Evolutionary conservation across 2,797 vertebrate species (phyloP).

Genomic region (Myiotriccus ornatus): DNA sequence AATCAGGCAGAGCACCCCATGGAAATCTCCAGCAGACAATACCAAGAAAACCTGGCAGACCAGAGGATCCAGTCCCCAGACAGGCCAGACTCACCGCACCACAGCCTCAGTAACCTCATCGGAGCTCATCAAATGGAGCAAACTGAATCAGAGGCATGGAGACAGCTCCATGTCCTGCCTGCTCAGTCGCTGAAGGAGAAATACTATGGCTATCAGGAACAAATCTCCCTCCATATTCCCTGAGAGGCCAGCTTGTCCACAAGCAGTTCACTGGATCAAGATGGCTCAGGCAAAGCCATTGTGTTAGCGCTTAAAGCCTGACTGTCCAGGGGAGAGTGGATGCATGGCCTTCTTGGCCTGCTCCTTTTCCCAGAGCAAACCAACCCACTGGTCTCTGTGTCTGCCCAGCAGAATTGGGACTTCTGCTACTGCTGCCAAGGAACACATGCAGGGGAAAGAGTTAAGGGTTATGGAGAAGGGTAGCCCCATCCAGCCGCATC

Average conservation of each 20-base stretch:
- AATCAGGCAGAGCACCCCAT: background rate
- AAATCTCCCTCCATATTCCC: background rate
- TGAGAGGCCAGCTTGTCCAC: background rate
- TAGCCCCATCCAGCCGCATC: background rate
- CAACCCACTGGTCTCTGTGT: background rate
- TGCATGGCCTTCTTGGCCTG: accelerated
- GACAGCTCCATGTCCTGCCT: background rate
- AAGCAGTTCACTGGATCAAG: background rate
- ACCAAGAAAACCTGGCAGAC: background rate
- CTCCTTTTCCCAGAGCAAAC: background rate
- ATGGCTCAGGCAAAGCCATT: background rate
- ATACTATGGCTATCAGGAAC: background rate
- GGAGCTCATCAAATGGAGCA: accelerated
- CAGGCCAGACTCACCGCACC: background rate
- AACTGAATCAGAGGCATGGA: accelerated
- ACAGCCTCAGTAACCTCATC: accelerated
- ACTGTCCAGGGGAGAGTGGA: background rate
- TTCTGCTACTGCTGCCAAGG: background rate
- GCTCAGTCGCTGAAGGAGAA: background rate
- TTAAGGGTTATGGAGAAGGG: background rate
- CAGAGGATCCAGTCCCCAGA: background rate
- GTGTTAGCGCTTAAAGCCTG: background rate
- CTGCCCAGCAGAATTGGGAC: background rate
- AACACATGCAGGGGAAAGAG: background rate
- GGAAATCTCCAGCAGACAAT: background rate